Base-by-base conservation (phyloP, 2,113 vertebrate genomes). In the Etia nguti region DNA sequence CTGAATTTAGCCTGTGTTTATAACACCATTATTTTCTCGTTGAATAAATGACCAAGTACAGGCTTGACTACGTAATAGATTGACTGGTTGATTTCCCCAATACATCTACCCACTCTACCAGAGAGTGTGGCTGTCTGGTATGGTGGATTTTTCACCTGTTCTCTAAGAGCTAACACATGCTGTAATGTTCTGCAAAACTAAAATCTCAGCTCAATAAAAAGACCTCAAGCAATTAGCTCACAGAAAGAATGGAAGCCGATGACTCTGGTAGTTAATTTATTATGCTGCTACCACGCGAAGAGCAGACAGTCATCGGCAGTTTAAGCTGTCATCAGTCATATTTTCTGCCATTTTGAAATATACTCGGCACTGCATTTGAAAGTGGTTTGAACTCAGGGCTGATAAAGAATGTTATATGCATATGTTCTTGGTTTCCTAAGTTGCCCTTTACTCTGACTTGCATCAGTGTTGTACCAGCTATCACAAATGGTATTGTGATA, bases 111-210 rank as follows among this genome's bases (percentile, higher is more conserved):
- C 54, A 52, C 54, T 34, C 48, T 48, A 38, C 24, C 12, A 18
- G 57, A 87, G 26, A 34, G 65, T 65, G 89, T 11, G 75, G 68
- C 48, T 46, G 83, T 89, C 86, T 93, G 90, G 85, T 75, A 65
- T 89, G 88, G 62, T 7, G 52, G 54, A 22, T 54, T 8, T 88
- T 82, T 88, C 80, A 86, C 84, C 68, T 80, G 82, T 43, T 87
- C 16, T 26, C 29, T 12, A 60, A 60, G 10, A 62, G 38, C 41
- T 34, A 4, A 54, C 4, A 12, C 2, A 1, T 77, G 26, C 15
- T 77, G 43, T 50, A n/a, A 11, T 13, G 5, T 59, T 29, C 26
- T 24, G 7, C 31, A 6, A 55, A 57, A 83, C 18, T 10, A 13
- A 12, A 46, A 48, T 46, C 68, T 20, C 26, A 77, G 16, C 43